A percentile compares a stretch with the other conserved stretches of the same genome.
These are phyloP conservation scores for Apoda limacodes DNA, from an alignment of 2,888 invertebrate species.

Conservation along the genomic window DNA sequence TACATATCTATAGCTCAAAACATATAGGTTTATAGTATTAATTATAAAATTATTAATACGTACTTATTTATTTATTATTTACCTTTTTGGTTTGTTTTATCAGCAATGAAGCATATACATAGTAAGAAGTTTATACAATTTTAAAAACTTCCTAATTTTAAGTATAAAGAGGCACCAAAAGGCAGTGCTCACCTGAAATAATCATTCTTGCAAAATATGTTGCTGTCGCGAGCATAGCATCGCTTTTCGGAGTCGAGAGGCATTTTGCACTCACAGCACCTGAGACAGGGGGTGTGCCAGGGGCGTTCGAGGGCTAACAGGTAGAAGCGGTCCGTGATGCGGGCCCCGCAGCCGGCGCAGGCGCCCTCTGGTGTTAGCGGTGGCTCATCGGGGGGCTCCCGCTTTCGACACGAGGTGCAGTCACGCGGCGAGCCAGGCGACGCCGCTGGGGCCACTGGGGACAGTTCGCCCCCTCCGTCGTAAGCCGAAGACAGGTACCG, in stretches of 20 bases:
- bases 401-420: slow-evolving; percentile 71
- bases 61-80: too few species aligned
- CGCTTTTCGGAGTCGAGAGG: slow-evolving; percentile 91
- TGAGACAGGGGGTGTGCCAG: slow-evolving; percentile 93
- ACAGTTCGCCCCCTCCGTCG: slow-evolving; percentile 79
- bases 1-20: too few species aligned
- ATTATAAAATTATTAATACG: too few species aligned
- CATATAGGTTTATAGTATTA: too few species aligned
- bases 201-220: slow-evolving; percentile 96
- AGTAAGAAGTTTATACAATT: too few species aligned
- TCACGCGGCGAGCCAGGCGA: slow-evolving; percentile 71
- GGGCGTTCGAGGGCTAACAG: slow-evolving; percentile 91
- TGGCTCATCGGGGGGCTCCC: slow-evolving; percentile 63
- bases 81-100: too few species aligned
- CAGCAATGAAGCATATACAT: too few species aligned
- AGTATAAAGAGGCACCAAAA: too few species aligned
- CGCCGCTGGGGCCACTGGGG: slow-evolving; percentile 78
- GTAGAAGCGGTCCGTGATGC: slow-evolving; percentile 91
- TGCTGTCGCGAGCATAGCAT: slow-evolving; percentile 92
- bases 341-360: slow-evolving; percentile 90
- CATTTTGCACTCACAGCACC: slow-evolving; percentile 91
- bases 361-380: slow-evolving; percentile 63
- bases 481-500: slow-evolving; percentile 74
- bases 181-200: slow-evolving; percentile 96
- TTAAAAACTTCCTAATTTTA: too few species aligned